phyloP scores from a whole-genome alignment of 2,888 invertebrate genomes.

The Dynastes grantii region DNA sequence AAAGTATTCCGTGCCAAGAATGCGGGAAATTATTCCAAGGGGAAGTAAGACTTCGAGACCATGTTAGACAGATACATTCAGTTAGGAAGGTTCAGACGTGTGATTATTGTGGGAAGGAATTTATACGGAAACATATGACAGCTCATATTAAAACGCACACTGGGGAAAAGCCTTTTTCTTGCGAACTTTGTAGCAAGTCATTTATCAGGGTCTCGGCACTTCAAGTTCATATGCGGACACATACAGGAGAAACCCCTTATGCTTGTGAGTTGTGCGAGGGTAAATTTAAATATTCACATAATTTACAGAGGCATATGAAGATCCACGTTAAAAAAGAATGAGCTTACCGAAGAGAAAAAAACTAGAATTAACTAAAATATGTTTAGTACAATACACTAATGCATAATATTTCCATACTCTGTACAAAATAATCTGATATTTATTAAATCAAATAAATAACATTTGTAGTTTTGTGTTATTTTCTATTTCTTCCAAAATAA shows the following conservation, averaged over 20 bases:
- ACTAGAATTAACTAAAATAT: too few species aligned
- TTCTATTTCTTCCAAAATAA: too few species aligned
- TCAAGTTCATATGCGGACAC: conserved; percentile 25
- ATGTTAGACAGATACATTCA: not conserved
- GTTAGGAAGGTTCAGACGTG: not conserved
- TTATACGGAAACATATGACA: not conserved
- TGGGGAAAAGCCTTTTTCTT: conserved; percentile 26
- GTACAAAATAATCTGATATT: too few species aligned
- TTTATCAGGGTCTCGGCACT: not conserved
- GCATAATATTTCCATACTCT: too few species aligned
- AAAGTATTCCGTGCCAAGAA: not conserved
- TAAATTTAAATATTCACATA: conserved; percentile 26
- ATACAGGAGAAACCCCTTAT: conserved; percentile 29
- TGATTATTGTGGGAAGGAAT: conserved; percentile 12
- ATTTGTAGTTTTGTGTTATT: too few species aligned
- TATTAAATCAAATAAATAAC: too few species aligned
- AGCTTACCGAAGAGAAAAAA: not conserved
- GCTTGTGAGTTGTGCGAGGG: not conserved
- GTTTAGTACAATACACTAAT: too few species aligned
- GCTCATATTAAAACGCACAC: conserved; percentile 21
- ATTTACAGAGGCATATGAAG: conserved; percentile 12
- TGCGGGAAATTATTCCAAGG: conserved; percentile 9
- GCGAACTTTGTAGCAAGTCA: conserved; percentile 22
- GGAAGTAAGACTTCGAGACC: not conserved
- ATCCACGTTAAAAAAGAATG: not conserved